These are phyloP conservation scores for Euborellia annulipes DNA, from an alignment of 1,140 invertebrate genomes.

Conservation along the genomic window DNA sequence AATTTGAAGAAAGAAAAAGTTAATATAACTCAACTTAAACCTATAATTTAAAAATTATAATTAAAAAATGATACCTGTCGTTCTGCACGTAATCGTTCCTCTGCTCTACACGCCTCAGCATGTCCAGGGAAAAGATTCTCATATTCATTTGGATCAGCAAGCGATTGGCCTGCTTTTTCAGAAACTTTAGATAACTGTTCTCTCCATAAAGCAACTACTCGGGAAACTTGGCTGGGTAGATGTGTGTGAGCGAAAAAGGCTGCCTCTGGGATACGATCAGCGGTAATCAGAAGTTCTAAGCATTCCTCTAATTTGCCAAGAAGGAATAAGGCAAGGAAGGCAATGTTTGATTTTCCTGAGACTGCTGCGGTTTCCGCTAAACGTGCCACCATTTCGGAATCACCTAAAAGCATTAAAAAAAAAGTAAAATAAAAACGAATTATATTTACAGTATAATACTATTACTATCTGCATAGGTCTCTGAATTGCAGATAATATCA, in stretches of 20 bases:
- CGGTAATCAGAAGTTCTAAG: conserved; percentile 77
- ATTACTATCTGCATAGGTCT: too few species aligned
- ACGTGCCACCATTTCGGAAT: conserved; percentile 60
- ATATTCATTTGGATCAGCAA: conserved; percentile 91
- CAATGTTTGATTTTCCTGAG: conserved; percentile 81
- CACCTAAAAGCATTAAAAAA: too few species aligned
- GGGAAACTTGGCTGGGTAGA: conserved; percentile 74
- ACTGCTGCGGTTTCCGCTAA: conserved; percentile 55
- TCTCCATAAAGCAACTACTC: conserved; percentile 72
- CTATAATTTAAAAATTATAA: too few species aligned
- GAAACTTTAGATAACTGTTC: conserved; percentile 53
- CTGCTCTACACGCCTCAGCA: conserved; percentile 54
- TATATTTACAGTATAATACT: too few species aligned
- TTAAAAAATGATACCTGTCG: conserved; percentile 29
- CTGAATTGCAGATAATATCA: too few species aligned
- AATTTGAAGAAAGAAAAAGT: too few species aligned
- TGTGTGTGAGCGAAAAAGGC: conserved; percentile 93
- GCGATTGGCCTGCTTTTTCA: conserved; percentile 76
- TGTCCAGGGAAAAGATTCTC: conserved; percentile 92
- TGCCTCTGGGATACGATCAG: conserved; percentile 83
- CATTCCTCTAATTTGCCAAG: conserved; percentile 83
- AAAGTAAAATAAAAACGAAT: too few species aligned
- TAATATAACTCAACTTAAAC: too few species aligned
- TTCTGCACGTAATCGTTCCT: conserved; percentile 44
- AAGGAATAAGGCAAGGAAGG: conserved; percentile 84